Conservation (phyloP, 2,113 vertebrate species). For the Pollachius pollachius region DNA sequence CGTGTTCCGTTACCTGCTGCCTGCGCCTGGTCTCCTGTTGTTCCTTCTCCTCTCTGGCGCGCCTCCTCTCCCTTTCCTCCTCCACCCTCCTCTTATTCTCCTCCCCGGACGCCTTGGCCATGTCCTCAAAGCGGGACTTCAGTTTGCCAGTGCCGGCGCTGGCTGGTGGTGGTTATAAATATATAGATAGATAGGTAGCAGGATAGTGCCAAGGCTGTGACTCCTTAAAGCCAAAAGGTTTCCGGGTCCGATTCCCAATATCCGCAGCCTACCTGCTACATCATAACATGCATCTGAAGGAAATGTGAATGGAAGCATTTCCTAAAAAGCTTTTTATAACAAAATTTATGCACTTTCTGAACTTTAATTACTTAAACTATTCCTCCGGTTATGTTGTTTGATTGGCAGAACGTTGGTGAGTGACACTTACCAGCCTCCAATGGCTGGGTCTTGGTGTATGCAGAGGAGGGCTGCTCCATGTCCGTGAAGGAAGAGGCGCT, state of each 20-base stretch:
- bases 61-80: constrained; percentile 72
- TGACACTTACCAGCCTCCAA: constrained; percentile 83
- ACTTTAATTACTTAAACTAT: no score
- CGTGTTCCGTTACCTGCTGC: constrained; percentile 46
- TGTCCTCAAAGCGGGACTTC: constrained; percentile 85
- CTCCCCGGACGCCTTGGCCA: constrained; percentile 80
- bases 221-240: no score
- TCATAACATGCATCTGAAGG: not conserved
- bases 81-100: constrained; percentile 77
- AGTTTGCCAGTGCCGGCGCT: constrained; percentile 79
- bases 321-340: no score
- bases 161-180: constrained; percentile 25
- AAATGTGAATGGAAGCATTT: not conserved
- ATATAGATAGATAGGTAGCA: no score
- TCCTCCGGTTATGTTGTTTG: no score
- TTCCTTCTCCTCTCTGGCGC: constrained; percentile 73
- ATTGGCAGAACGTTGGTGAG: not conserved
- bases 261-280: not conserved
- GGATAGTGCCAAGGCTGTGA: no score
- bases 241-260: not conserved
- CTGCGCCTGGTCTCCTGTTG: constrained; percentile 54
- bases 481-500: constrained; percentile 82
- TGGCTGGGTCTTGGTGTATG: constrained; percentile 84
- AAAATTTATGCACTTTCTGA: no score
- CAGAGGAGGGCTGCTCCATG: constrained; percentile 80